Percentiles rank a stretch among this genome's conserved stretches.
phyloP scores from a whole-genome alignment of 1,140 invertebrate genomes.

The Trichonephila inaurata region DNA sequence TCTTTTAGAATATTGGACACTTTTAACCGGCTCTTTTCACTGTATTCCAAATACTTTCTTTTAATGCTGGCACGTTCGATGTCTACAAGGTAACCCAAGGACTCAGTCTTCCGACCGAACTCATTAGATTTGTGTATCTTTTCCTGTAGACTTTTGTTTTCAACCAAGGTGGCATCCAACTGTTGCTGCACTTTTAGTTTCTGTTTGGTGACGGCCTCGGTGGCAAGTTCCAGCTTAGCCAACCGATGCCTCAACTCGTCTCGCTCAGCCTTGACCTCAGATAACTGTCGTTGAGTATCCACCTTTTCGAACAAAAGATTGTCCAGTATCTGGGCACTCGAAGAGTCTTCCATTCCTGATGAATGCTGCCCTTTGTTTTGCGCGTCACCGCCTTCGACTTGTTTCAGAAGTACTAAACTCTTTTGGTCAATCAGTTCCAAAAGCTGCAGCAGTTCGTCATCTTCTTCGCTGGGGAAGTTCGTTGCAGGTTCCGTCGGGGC shows the following conservation, averaged over 20 bases:
- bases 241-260: conserved; percentile 68
- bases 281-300: conserved; percentile 64
- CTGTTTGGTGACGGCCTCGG: conserved; percentile 66
- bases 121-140: conserved; percentile 44
- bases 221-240: conserved; percentile 74
- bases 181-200: conserved; percentile 65
- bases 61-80: conserved; percentile 37
- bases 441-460: conserved; percentile 70
- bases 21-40: conserved; percentile 82
- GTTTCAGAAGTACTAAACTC: conserved; percentile 60
- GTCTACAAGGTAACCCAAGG: conserved; percentile 20
- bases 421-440: conserved; percentile 72
- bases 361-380: neutral
- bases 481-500: neutral
- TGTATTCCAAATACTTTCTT: conserved; percentile 66
- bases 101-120: neutral
- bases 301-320: conserved; percentile 65
- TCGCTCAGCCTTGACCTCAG: conserved; percentile 70
- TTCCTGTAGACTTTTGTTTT: conserved; percentile 61
- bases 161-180: conserved; percentile 39
- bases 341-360: neutral
- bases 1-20: conserved; percentile 91
- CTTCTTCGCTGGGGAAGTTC: conserved; percentile 31
- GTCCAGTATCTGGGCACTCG: conserved; percentile 15
- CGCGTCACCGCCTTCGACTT: conserved; percentile 26